Percentiles rank a stretch among this genome's conserved stretches.
These are phyloP conservation scores for Clavelina lepadiformis DNA, from an alignment of 23 tunicate genomes.

Conservation along the genomic window DNA sequence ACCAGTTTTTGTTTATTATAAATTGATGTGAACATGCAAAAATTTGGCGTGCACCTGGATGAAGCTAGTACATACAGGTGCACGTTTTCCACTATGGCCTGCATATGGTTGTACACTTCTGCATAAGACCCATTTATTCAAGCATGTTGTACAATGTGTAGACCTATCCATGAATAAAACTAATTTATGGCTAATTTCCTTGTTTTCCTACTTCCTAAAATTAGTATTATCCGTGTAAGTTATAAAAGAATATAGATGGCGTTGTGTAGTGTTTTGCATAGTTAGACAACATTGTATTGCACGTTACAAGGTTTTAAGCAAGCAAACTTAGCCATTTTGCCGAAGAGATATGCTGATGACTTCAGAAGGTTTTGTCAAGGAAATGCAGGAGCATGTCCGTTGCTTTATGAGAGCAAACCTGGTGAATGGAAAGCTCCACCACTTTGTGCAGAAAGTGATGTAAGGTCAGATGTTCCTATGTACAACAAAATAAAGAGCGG, in stretches of 20 bases:
- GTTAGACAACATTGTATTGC: background rate
- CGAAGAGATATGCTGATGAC: constrained; percentile 46
- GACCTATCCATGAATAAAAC: too few relatives aligned
- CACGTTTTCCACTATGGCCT: too few relatives aligned
- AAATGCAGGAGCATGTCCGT: constrained; percentile 61
- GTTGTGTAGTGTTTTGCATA: background rate
- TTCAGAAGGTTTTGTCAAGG: constrained; percentile 44
- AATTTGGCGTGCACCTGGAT: too few relatives aligned
- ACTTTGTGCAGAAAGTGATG: constrained; percentile 46
- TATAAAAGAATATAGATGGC: background rate
- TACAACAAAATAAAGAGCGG: constrained; percentile 49
- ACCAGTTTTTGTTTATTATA: too few relatives aligned
- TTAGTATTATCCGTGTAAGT: too few relatives aligned
- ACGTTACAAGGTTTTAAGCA: constrained; percentile 55
- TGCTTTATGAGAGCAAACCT: constrained; percentile 62
- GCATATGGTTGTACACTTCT: too few relatives aligned
- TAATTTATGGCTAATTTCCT: too few relatives aligned
- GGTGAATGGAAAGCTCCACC: constrained; percentile 52
- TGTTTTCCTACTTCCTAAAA: too few relatives aligned
- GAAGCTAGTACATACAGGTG: too few relatives aligned
- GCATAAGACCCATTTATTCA: too few relatives aligned
- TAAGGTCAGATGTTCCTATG: constrained; percentile 59
- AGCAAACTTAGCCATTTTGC: constrained; percentile 74
- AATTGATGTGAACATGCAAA: too few relatives aligned
- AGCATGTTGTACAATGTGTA: too few relatives aligned